A percentile compares a stretch with the other conserved stretches of the same genome.
These are phyloP conservation scores for Smutsia temminckii DNA, from an alignment of 2,797 vertebrate species.

Conservation along the genomic window DNA sequence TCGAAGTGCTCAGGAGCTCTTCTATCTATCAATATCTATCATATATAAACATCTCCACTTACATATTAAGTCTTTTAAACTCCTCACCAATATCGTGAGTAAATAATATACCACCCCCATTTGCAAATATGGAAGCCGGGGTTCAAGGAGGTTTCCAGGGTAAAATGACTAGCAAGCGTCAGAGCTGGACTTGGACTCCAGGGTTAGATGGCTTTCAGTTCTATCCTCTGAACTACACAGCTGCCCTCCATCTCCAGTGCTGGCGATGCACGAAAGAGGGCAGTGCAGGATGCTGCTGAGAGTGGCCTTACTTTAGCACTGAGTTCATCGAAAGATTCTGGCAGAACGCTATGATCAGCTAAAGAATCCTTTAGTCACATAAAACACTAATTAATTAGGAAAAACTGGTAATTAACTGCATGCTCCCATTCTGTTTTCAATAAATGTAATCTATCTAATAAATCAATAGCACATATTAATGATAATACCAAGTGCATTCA, in stretches of 20 bases:
- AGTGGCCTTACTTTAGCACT: neutral
- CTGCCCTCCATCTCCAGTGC: neutral
- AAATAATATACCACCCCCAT: neutral
- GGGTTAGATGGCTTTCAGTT: neutral
- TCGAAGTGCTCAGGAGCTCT: neutral
- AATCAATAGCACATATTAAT: constrained; percentile 51
- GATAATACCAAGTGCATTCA: constrained; percentile 25
- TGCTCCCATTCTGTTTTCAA: constrained; percentile 49
- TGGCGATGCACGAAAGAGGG: accelerated
- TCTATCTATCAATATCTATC: neutral
- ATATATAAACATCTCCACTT: neutral
- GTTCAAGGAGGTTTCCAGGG: neutral
- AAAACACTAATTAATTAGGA: constrained; percentile 37
- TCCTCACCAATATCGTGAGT: neutral
- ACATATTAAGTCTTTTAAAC: neutral
- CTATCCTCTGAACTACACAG: neutral
- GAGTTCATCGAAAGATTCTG: neutral
- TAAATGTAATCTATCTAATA: constrained; percentile 59
- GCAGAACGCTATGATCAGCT: neutral
- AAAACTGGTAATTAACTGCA: constrained; percentile 42
- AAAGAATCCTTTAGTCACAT: constrained; percentile 14
- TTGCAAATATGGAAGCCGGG: neutral
- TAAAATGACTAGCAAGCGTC: neutral
- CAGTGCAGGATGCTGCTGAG: too few species aligned
- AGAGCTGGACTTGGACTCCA: constrained; percentile 23